Conservation (phyloP, 2,113 vertebrate species). For the Diphyllodes magnificus region DNA sequence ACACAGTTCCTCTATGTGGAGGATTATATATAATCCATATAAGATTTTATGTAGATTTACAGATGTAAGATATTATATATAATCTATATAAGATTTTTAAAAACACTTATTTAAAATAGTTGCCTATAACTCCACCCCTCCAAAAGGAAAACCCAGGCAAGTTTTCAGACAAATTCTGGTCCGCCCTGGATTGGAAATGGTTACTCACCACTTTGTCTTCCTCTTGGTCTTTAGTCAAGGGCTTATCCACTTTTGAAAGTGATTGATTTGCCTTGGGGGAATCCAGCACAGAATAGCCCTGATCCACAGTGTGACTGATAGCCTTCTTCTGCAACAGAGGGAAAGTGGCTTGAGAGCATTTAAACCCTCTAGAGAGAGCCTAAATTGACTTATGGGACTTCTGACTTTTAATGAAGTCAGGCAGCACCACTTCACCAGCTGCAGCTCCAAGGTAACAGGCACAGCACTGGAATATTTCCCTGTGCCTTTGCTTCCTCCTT, state of each 20-base stretch:
- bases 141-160: background rate
- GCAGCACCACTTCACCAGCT: background rate
- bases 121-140: background rate
- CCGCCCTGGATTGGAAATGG: background rate
- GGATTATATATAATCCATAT: too few species aligned
- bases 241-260: background rate
- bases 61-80: too few species aligned
- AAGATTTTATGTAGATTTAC: too few species aligned
- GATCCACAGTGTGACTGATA: background rate
- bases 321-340: background rate
- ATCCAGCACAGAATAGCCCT: background rate
- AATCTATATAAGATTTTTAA: background rate
- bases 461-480: background rate
- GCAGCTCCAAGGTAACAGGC: background rate
- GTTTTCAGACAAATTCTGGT: background rate
- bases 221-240: background rate
- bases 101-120: background rate
- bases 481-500: background rate
- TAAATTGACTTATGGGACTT: background rate
- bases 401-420: background rate
- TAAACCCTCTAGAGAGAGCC: background rate
- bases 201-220: conserved; percentile 31
- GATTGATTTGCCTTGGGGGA: background rate
- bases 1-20: background rate
- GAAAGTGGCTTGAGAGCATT: background rate